phyloP scores from a whole-genome alignment of 2,113 vertebrate genomes.

The Rhabdomys dilectus region DNA sequence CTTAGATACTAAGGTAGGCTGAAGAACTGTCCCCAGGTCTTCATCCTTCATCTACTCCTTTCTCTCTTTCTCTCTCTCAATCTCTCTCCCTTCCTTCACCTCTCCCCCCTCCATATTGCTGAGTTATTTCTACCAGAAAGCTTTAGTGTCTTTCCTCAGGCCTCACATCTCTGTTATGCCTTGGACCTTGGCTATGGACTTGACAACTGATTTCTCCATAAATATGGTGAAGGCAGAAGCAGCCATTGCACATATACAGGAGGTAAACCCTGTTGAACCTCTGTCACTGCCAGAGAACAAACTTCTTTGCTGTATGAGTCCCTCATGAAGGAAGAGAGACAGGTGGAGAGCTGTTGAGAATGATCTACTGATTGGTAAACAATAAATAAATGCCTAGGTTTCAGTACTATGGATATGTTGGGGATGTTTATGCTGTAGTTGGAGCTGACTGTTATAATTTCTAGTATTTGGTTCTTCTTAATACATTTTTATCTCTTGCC shows the following conservation, averaged over 20 bases:
- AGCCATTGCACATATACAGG: not conserved
- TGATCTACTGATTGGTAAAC: accelerated
- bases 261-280: too few relatives aligned
- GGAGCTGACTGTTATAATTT: not conserved
- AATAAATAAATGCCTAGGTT: not conserved
- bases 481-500: not conserved
- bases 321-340: too few relatives aligned
- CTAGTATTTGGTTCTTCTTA: not conserved
- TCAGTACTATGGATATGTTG: too few relatives aligned
- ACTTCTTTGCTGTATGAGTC: not conserved
- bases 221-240: not conserved
- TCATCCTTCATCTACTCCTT: too few relatives aligned
- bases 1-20: too few relatives aligned
- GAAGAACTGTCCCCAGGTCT: not conserved
- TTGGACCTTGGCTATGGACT: not conserved
- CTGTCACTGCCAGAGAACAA: not conserved
- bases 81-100: too few relatives aligned
- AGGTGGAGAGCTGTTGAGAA: not conserved
- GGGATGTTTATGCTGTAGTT: not conserved
- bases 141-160: not conserved
- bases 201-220: not conserved
- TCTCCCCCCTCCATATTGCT: not conserved
- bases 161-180: not conserved
- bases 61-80: too few relatives aligned
- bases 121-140: not conserved